Base-by-base conservation (phyloP, 2,113 vertebrate genomes). In the Chionis minor region DNA sequence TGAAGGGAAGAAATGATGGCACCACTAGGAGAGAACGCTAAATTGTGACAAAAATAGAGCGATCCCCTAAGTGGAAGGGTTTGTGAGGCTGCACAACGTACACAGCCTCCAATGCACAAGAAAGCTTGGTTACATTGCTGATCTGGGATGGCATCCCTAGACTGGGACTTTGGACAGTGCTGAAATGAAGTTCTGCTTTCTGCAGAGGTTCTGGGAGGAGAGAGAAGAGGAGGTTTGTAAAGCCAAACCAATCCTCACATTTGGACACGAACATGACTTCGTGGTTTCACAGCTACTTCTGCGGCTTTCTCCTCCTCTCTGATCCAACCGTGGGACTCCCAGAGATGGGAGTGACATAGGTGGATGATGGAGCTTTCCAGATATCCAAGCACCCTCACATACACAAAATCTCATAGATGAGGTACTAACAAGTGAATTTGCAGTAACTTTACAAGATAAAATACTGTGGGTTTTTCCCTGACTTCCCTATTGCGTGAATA, bases 381-480 rank as follows among this genome's bases (percentile, higher is more conserved):
- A n/a, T 58, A 16, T 61, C 45, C 44, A 56, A 47, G 44, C 23
- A 71, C 6, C 13, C 14, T 55, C 12, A 24, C 0, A 1, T 40
- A 6, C 21, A 63, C 22, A 63, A n/a, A 72, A 47, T 44, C 19
- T 54, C 21, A 24, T 30, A 69, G 42, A 14, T 69, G 19, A 61
- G 23, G 54, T 67, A 32, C 23, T 67, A 79, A 26, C 23, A 72
- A 61, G 47, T 86, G 3, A 56, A 83, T 73, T n/a, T 86, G 24
- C 42, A 85, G 3, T 65, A 88, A 73, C 21, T 80, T 63, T 42
- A 12, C 6, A 56, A 59, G n/a, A 16, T 75, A 44, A 54, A 92
- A 85, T 81, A 63, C 10, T 56, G 12, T 61, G 10, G 1, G 0
- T 69, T 40, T 73, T 33, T 0, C 0, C 32, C 27, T 21, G 8